Base-by-base conservation (phyloP, 2,797 vertebrate genomes). In the Tangara arthus region DNA sequence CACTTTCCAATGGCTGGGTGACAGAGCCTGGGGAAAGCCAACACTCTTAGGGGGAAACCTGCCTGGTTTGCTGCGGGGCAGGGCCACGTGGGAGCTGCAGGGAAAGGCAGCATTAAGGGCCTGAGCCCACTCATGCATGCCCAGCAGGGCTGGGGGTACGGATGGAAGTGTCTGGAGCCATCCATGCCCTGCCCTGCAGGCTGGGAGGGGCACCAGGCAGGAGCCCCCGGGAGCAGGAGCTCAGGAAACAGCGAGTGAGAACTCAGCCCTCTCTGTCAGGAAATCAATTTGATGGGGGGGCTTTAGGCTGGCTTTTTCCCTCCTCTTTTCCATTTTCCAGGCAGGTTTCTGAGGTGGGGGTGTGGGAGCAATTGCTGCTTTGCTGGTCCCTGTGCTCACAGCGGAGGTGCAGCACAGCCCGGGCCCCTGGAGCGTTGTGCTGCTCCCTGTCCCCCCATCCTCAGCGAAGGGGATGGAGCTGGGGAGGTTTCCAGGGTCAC, bases 281-380 rank as follows among this genome's bases (percentile, higher is more conserved):
- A 96, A 95, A 96, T 75, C 94, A 68, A 46, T 92, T 70, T n/a
- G 11, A 49, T 18, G 68, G 60, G 11, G 50, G 60, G 50, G 19
- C 35, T 84, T 50, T 20, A 37, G 59, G 21, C 27, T 52, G 55
- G 39, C 6, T 35, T n/a, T 28, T 5, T 0, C 24, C 23, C 44
- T 69, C 9, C 35, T 34, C 34, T 92, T 49, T 82, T 39, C 71
- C 66, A 27, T 39, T 83, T 89, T 63, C 47, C 47, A 27, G 77
- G 84, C 81, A 79, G 91, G 91, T 91, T 89, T 71, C 73, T 55
- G n/a, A 89, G 71, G 89, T 85, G 71, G 85, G 63, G 85, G n/a
- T 26, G 60, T 16, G 61, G 79, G 42, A 85, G 68, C 34, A 35
- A 35, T 80, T n/a, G 23, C 57, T 22, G 41, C 32, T 80, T 11